Percentiles rank a stretch among this genome's conserved stretches.
Evolutionary conservation across 2,797 vertebrate species (phyloP).

Genomic region (Pseudochirops corinnae): DNA sequence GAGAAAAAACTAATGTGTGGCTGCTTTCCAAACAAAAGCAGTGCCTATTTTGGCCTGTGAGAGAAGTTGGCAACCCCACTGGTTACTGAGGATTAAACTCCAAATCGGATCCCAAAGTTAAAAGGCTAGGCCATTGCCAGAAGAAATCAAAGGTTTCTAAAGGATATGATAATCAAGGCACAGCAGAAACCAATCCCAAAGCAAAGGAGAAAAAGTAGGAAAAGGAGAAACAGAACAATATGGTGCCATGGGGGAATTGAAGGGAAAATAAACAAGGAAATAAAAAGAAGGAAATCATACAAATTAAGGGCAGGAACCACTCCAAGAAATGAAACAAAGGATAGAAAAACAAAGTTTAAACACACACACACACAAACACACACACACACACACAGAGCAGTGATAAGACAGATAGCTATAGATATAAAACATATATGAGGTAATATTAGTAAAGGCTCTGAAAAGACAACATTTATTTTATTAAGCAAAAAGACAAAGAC

Average conservation of each 20-base stretch:
- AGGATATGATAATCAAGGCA: neutral
- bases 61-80: neutral
- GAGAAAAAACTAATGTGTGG: neutral
- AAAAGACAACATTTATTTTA: neutral
- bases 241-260: neutral
- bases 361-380: neutral
- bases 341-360: neutral
- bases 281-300: slow-evolving; percentile 33
- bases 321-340: neutral
- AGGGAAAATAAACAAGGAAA: slow-evolving; percentile 23
- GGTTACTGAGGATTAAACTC: neutral
- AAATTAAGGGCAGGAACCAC: slow-evolving; percentile 16
- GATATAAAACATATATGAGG: neutral
- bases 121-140: slow-evolving; percentile 21
- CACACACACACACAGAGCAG: neutral
- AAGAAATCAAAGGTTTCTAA: neutral
- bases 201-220: neutral
- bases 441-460: neutral
- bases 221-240: slow-evolving; percentile 28
- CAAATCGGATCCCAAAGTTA: slow-evolving; percentile 27
- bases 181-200: slow-evolving; percentile 37
- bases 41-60: neutral
- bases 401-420: no score
- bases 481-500: neutral
- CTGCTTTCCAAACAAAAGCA: slow-evolving; percentile 18